These are phyloP conservation scores for Sander vitreus DNA, from an alignment of 2,113 vertebrate species.

Conservation along the genomic window DNA sequence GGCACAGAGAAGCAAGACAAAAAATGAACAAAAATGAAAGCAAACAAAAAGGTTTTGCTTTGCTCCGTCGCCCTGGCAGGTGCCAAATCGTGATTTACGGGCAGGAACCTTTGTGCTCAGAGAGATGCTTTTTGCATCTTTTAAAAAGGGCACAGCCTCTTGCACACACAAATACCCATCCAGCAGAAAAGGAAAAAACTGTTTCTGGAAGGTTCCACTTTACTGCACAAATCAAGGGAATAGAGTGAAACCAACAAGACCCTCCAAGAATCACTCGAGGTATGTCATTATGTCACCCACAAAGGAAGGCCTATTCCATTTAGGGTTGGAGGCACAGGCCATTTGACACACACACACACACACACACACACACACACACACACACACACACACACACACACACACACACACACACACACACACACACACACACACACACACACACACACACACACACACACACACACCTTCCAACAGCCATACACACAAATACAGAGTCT, in stretches of 20 bases:
- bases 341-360: conserved; percentile 68
- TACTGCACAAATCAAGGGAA: conserved; percentile 53
- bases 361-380: conserved; percentile 65
- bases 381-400: too few relatives aligned
- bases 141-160: conserved; percentile 37
- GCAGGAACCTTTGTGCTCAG: conserved; percentile 35
- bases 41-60: conserved; percentile 37
- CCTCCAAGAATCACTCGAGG: conserved; percentile 73
- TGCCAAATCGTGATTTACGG: conserved; percentile 43
- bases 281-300: conserved; percentile 80
- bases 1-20: not conserved
- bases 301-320: conserved; percentile 76
- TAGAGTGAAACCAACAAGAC: conserved; percentile 59
- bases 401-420: too few relatives aligned
- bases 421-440: too few relatives aligned
- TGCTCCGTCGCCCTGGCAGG: conserved; percentile 25
- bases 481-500: conserved; percentile 58
- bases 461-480: conserved; percentile 55
- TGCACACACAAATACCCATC: conserved; percentile 33
- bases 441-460: too few relatives aligned
- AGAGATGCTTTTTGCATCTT: conserved; percentile 46
- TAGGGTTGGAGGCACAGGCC: conserved; percentile 66
- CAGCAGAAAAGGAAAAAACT: conserved; percentile 30
- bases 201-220: conserved; percentile 61
- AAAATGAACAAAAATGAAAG: conserved; percentile 25